Base-by-base conservation (phyloP, 2,113 vertebrate species). In the Chaenogobius annularis region DNA sequence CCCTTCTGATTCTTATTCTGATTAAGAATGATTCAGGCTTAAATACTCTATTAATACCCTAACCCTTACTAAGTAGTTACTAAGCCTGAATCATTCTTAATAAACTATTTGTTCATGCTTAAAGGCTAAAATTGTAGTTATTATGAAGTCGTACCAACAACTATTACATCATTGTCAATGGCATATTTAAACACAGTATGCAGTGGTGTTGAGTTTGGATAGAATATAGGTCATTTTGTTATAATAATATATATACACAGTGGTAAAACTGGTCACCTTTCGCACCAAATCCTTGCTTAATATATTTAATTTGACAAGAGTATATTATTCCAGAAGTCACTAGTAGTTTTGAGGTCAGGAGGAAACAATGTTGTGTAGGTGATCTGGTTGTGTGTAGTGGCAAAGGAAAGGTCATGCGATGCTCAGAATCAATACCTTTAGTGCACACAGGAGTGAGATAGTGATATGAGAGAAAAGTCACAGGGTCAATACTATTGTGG, bases 401-500 rank as follows among this genome's bases (percentile, higher is more conserved):
- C 35, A 61, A 19, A 58, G 12, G 35, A 83, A 71, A 82, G 74
- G 62, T 70, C 7, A 22, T 56, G 4, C 55, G 23, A 31, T 67
- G 72, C 37, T 52, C 47, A 73, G 71, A 75, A 73, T 78, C 56
- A 73, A 71, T 71, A 20, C 15, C 52, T 44, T 44, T 65, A 15
- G 14, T 43, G 55, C 70, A 59, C 26, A 58, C 31, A 4, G n/a
- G 31, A 23, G 23, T 47, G 56, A 48, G n/a, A 62, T 74, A 22
- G 14, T 52, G 52, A 61, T 17, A 55, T 44, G 3, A 63, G 43
- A 82, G 65, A 82, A 80, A 83, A 58, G 69, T 73, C 55, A 74
- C 3, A 15, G 55, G 52, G 47, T 46, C 40, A 59, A 40, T 26
- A 65, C 23, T 56, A 17, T 15, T 58, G 22, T 66, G 55, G 66